Evolutionary conservation across 2,888 invertebrate species (phyloP), one percentile per base, ranked within the genome.

Genomic region (Ectemnius continuus): DNA sequence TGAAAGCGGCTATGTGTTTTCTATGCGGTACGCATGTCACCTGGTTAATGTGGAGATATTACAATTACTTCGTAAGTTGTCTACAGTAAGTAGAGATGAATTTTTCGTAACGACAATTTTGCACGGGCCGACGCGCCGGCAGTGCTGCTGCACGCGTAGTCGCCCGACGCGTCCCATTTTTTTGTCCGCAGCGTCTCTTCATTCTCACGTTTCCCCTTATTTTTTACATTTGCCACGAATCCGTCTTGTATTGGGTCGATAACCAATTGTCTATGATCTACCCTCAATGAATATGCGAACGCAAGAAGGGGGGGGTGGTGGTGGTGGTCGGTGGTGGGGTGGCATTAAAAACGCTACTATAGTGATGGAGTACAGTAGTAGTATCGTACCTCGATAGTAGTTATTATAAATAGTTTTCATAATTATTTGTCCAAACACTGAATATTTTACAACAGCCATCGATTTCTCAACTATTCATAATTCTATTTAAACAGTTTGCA

Each of bases 361-460:
- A 87, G 80, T 85, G 86, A 79, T 84, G 84, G 81, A 79, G 83
- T 86, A 87, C 81, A 81, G 84, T 87, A 83, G 80, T 85, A 85
- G 85, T 85, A 85, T 78, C 85, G 82, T 85, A 85, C 82, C 81
- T 86, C 80, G 84, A 85, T 86, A 85, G 86, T 86, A 86, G 79
- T 85, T 76, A 76, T 85, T 86, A 86, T 88, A 87, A 84, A 87
- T 85, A 88, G 86, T 84, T 84, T 88, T 83, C 85, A 89, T 88
- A 88, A 85, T 87, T 88, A 87, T 88, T 87, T 87, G 87, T 88
- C 88, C 84, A 89, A 88, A 89, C 88, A 89, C 84, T 87, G 88
- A 89, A 89, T 89, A 88, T 88, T 89, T 88, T 89, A 89, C 88
- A 89, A 89, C 89, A 89, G 87, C 88, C 88, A 88, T 88, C 85